These are phyloP conservation scores for Agrochola circellaris DNA, from an alignment of 2,888 invertebrate species.

Conservation along the genomic window DNA sequence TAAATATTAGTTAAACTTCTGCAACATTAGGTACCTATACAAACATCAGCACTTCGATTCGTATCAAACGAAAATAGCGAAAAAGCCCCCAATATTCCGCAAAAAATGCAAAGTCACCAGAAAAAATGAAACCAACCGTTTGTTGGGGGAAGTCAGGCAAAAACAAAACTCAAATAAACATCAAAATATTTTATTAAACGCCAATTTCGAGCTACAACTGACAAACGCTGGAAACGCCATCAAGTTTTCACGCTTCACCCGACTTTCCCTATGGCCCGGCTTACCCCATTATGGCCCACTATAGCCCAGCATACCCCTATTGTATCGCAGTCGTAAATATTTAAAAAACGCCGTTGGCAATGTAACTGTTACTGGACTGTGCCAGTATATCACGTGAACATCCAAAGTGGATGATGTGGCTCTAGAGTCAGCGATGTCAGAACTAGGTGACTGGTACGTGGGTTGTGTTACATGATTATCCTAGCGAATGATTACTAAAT, in stretches of 20 bases:
- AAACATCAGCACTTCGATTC: neutral
- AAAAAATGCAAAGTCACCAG: constrained; percentile 30
- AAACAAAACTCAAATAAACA: constrained; percentile 42
- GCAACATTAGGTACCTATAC: constrained; percentile 16
- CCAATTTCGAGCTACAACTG: constrained; percentile 69
- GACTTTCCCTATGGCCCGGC: constrained; percentile 33
- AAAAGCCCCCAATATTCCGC: neutral
- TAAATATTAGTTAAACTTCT: constrained; percentile 22
- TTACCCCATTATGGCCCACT: constrained; percentile 10
- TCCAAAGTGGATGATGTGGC: constrained; percentile 45
- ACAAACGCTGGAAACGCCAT: constrained; percentile 73
- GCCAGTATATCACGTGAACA: constrained; percentile 52
- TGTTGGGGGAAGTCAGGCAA: constrained; percentile 9
- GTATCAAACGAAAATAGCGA: neutral
- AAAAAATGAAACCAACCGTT: constrained; percentile 30
- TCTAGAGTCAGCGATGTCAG: constrained; percentile 15
- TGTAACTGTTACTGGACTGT: constrained; percentile 47
- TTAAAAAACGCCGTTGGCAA: constrained; percentile 71
- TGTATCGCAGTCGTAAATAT: constrained; percentile 79
- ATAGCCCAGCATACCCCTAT: constrained; percentile 63
- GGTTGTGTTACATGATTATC: neutral
- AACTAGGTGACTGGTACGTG: neutral
- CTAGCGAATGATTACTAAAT: neutral
- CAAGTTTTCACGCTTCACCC: constrained; percentile 76
- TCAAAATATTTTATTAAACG: constrained; percentile 76